phyloP scores from a whole-genome alignment of 1,140 invertebrate species.

The Drosophila nigromelanica region DNA sequence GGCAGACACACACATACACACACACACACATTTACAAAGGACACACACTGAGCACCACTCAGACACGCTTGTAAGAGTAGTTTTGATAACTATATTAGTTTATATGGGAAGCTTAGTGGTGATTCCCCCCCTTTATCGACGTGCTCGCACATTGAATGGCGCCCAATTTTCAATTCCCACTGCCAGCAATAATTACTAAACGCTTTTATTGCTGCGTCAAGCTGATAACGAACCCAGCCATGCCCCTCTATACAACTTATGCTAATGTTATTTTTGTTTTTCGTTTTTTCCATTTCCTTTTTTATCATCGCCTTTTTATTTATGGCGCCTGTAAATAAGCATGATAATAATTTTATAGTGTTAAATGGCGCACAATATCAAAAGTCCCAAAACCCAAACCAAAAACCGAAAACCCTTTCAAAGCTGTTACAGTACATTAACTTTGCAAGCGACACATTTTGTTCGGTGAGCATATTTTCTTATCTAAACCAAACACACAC shows the following conservation, averaged over 20 bases:
- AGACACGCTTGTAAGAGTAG: conserved; percentile 44
- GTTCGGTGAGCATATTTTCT: conserved; percentile 71
- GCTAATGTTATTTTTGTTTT: conserved; percentile 50
- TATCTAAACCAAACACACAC: conserved; percentile 58
- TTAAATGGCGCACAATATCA: conserved; percentile 63
- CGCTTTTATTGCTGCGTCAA: conserved; percentile 73
- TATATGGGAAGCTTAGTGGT: conserved; percentile 17
- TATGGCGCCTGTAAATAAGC: conserved; percentile 56
- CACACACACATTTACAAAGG: neutral
- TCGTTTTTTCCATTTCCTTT: conserved; percentile 6
- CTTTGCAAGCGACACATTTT: conserved; percentile 64
- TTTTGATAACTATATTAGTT: conserved; percentile 73
- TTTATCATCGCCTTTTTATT: conserved; percentile 30
- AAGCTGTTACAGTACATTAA: conserved; percentile 75
- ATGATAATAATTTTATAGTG: conserved; percentile 80
- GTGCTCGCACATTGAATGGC: conserved; percentile 54
- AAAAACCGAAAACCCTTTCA: conserved; percentile 54
- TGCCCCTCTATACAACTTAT: conserved; percentile 51
- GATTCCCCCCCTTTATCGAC: conserved; percentile 43
- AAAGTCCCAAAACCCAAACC: conserved; percentile 24
- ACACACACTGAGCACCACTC: conserved; percentile 19
- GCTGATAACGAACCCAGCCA: conserved; percentile 58
- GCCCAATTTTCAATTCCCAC: conserved; percentile 48
- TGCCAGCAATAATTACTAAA: conserved; percentile 70
- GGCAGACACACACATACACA: conserved; percentile 23